Evolutionary conservation across 2,113 vertebrate genomes (phyloP).

Genomic region (Marcusenius ussheri): DNA sequence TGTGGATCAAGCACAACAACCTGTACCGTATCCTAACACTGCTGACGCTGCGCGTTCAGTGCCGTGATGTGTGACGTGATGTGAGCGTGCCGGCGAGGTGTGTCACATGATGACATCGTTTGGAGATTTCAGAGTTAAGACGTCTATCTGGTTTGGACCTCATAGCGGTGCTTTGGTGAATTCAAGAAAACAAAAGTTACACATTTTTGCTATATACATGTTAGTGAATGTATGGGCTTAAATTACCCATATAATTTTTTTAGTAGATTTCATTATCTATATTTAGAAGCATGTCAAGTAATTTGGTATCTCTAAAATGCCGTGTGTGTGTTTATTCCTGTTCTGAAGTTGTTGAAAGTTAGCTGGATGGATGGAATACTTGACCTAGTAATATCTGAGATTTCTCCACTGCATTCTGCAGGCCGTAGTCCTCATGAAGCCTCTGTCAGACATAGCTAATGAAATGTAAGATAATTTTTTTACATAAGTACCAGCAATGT

Average conservation of each 20-base stretch:
- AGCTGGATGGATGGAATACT: background rate
- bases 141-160: background rate
- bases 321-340: background rate
- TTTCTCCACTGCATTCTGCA: background rate
- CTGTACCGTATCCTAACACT: slow-evolving; percentile 87
- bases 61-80: background rate
- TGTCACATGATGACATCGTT: background rate
- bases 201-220: background rate
- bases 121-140: background rate
- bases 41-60: no score
- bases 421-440: background rate
- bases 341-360: background rate
- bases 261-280: background rate
- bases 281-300: background rate
- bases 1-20: slow-evolving; percentile 99
- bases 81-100: background rate
- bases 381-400: background rate
- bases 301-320: background rate
- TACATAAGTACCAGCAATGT: background rate
- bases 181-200: background rate
- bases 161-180: background rate
- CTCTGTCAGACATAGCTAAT: background rate
- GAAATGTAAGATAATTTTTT: background rate
- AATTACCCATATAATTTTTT: no score
- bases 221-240: background rate